Base-by-base conservation (phyloP, 2,113 vertebrate species). In the Tenrec ecaudatus region DNA sequence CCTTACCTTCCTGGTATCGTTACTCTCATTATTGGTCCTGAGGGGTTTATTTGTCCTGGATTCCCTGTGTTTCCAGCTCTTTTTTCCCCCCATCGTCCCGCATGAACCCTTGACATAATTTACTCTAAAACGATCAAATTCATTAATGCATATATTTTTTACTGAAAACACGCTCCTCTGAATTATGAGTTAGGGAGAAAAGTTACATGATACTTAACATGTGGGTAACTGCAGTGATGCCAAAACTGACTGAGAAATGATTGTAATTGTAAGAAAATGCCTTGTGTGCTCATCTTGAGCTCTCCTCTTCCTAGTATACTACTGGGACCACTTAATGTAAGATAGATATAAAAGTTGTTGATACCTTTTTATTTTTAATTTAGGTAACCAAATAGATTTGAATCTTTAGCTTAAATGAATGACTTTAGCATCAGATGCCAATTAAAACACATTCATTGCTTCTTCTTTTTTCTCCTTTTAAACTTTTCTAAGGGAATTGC, bases 181-280 rank as follows among this genome's bases (percentile, higher is more conserved):
- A 88, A 57, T 93, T 90, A 60, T 23, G 31, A 43, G 23, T 16
- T 79, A 23, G 17, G 2, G 31, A 36, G 27, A 53, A 29, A 29
- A 15, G 81, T 53, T 19, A 29, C 64, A 40, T 88, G 75, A 85
- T 77, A 92, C 75, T 40, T 92, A 40, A 86, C 33, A 36, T 33
- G 33, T 73, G 71, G 66, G 62, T 91, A 69, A 6, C 33, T 89
- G 38, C 94, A 93, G 82, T 38, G 92, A 33, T 80, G 68, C 86
- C 78, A 82, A 86, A 94, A 87, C 31, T 83, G 76, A 76, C 85
- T 15, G 89, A 68, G 38, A 92, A 69, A 69, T 71, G 60, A 95
- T 79, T 58, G 33, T 89, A 76, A 57, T 92, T 92, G 79, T 93
- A 68, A 88, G 71, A 95, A 95, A 92, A 22, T 66, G 11, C 17